Conservation (phyloP, 2,797 vertebrate species). For the Karalla daura region DNA sequence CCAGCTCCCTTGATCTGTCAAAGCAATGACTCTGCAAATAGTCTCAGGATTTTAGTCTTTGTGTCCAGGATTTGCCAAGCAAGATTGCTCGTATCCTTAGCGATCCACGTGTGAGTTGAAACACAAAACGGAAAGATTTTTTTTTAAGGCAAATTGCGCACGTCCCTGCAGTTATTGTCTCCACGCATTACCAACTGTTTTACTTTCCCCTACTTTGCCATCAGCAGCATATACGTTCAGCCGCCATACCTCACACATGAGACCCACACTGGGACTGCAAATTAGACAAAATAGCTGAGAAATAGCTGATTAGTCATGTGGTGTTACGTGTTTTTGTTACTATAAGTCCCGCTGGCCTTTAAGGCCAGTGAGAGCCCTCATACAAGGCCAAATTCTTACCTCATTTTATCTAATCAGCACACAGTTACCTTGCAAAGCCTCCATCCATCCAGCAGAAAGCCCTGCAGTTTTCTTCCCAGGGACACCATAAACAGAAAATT, state of each 20-base stretch:
- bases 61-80: conserved; percentile 72
- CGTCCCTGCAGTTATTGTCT: conserved; percentile 44
- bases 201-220: conserved; percentile 37
- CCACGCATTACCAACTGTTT: conserved; percentile 36
- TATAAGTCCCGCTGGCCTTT: conserved; percentile 12
- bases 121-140: conserved; percentile 48
- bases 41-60: conserved; percentile 68
- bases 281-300: conserved; percentile 56
- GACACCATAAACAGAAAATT: conserved; percentile 52
- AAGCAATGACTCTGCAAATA: conserved; percentile 77
- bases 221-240: conserved; percentile 25
- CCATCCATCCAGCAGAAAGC: conserved; percentile 31
- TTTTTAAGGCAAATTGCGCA: conserved; percentile 47
- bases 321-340: conserved; percentile 1
- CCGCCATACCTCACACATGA: conserved; percentile 2
- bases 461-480: conserved; percentile 45
- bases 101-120: conserved; percentile 59
- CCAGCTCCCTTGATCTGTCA: conserved; percentile 77
- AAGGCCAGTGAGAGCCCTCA: conserved; percentile 24
- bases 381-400: conserved; percentile 32
- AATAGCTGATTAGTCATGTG: conserved; percentile 27
- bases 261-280: conserved; percentile 15
- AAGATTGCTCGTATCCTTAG: conserved; percentile 72
- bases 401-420: conserved; percentile 34
- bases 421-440: conserved; percentile 40